Base-by-base conservation (phyloP, 53 echinoderm and acorn worm species). In the Arbacia lixula region DNA sequence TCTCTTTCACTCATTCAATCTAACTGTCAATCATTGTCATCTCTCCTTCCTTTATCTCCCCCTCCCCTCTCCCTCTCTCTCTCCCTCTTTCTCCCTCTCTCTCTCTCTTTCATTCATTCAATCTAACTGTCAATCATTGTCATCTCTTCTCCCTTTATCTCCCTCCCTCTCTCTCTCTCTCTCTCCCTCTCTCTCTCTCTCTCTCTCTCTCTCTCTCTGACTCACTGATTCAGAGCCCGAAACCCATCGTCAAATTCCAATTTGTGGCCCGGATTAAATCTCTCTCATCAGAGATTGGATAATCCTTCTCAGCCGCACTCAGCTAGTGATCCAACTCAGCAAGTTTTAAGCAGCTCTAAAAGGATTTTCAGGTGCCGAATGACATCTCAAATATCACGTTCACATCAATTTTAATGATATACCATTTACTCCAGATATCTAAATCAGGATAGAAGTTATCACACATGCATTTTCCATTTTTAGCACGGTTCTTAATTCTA, bases 161-260 rank as follows among this genome's bases (percentile, higher is more conserved):
- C 1, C 20, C 64, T 27, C 0, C 21, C n/a, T 11, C 32, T 20
- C 66, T 66, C n/a, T 36, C 35, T 66, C 32, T 36, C 35, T 66
- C 6, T 10, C 66, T 17, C 3, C 2, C 17, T 66, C 37, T 36
- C n/a, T 33, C 16, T n/a, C 5, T 33, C 61, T 27, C 28, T 60
- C 61, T 17, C 5, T 60, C 61, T 27, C 20, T 60, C 28, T 2
- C 12, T 60, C 29, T 27, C 6, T 55, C 55, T 26, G 25, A 22
- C 55, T 54, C 55, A 21, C 2, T n/a, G n/a, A n/a, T n/a, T n/a
- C n/a, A n/a, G n/a, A n/a, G n/a, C n/a, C n/a, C n/a, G n/a, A n/a
- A n/a, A n/a, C 69, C 69, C 69, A 26, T 69, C 69, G 36, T 69
- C 69, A 69, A 69, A 69, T 69, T 69, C 69, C 69, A 69, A 69